phyloP scores from a whole-genome alignment of 2,797 vertebrate genomes.

The Carapus acus region DNA sequence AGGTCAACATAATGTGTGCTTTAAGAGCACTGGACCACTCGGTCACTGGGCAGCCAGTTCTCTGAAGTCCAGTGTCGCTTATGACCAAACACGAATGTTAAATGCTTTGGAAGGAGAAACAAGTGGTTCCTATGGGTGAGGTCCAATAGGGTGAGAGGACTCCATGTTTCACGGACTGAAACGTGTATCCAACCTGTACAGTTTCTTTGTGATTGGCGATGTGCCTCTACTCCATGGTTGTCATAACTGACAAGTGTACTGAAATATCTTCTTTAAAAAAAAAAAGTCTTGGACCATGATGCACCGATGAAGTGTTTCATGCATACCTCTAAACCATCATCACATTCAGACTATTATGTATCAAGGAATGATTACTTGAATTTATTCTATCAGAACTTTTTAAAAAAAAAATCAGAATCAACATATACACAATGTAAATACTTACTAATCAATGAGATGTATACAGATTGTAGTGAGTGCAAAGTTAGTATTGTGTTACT shows the following conservation, averaged over 20 bases:
- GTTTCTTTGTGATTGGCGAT: constrained; percentile 57
- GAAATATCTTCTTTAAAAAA: constrained; percentile 41
- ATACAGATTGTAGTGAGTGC: constrained; percentile 58
- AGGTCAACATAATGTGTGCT: constrained; percentile 1
- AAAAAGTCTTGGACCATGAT: constrained; percentile 47
- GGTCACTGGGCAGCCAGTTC: constrained; percentile 5
- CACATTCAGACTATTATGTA: constrained; percentile 57
- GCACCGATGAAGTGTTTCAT: constrained; percentile 55
- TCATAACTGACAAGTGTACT: constrained; percentile 40
- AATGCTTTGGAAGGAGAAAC: constrained; percentile 50
- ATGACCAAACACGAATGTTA: constrained; percentile 62
- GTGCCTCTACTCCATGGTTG: constrained; percentile 24
- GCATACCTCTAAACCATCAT: constrained; percentile 53
- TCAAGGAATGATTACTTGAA: constrained; percentile 63
- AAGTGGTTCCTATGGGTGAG: constrained; percentile 24
- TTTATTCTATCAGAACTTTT: constrained; percentile 47
- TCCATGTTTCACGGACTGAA: constrained; percentile 21
- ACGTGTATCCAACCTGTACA: constrained; percentile 53
- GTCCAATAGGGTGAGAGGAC: constrained; percentile 21
- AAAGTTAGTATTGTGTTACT: constrained; percentile 58
- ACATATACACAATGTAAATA: constrained; percentile 61
- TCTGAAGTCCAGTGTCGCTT: constrained; percentile 25
- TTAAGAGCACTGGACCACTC: constrained; percentile 6
- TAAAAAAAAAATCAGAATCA: constrained; percentile 40
- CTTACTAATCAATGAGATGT: constrained; percentile 59